These are phyloP conservation scores for Chrysolina americana DNA, from an alignment of 2,888 invertebrate species.

Conservation along the genomic window DNA sequence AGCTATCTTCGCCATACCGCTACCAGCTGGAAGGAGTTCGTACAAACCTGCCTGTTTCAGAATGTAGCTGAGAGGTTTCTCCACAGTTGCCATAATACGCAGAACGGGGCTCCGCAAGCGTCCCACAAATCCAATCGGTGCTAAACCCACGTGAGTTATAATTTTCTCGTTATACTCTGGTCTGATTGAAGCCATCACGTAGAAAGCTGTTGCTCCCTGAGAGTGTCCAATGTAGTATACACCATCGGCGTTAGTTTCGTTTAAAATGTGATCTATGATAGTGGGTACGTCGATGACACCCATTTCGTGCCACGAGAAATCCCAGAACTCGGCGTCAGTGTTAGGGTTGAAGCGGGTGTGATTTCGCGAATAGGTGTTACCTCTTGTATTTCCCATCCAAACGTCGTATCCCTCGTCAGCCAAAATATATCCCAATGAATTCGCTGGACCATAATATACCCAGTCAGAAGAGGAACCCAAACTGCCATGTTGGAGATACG, in stretches of 20 bases:
- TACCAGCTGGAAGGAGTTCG: conserved; percentile 77
- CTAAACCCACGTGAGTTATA: conserved; percentile 77
- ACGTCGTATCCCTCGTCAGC: conserved; percentile 63
- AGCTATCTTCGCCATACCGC: conserved; percentile 66
- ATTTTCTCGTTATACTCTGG: conserved; percentile 80
- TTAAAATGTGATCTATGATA: conserved; percentile 82
- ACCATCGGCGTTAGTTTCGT: conserved; percentile 72
- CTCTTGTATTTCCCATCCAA: conserved; percentile 61
- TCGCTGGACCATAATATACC: conserved; percentile 71
- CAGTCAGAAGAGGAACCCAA: conserved; percentile 72
- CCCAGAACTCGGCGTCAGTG: conserved; percentile 65
- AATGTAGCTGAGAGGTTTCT: conserved; percentile 19
- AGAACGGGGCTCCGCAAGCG: conserved; percentile 69
- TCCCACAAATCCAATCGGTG: conserved; percentile 78
- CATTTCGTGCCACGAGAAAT: conserved; percentile 86
- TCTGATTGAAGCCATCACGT: conserved; percentile 75
- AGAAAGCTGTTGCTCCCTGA: conserved; percentile 81
- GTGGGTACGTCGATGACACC: conserved; percentile 86
- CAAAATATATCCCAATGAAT: conserved; percentile 62
- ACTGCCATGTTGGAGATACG: conserved; percentile 73
- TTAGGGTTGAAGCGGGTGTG: conserved; percentile 54
- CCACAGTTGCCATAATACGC: conserved; percentile 49
- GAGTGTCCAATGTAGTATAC: conserved; percentile 88
- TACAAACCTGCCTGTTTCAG: conserved; percentile 68
- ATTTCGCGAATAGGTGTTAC: conserved; percentile 55